These are phyloP conservation scores for Salvelinus sp. DNA, from an alignment of 2,113 vertebrate genomes.

Conservation along the genomic window DNA sequence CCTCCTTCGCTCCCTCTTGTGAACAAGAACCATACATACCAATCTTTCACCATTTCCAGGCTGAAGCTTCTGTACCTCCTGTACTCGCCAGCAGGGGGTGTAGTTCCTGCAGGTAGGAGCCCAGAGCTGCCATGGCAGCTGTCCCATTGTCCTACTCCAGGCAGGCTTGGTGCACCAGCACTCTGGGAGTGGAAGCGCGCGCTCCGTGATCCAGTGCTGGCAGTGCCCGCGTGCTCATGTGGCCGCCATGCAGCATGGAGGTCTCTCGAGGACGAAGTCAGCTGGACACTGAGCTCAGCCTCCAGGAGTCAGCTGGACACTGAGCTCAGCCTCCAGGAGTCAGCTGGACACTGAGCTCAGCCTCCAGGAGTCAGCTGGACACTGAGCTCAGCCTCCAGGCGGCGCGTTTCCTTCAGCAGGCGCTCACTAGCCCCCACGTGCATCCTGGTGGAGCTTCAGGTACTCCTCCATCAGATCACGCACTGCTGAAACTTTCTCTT, in stretches of 20 bases:
- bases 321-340: background rate
- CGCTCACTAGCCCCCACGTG: background rate
- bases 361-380: background rate
- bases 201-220: constrained; percentile 14
- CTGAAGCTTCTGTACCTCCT: too few species aligned
- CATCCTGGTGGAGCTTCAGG: constrained; percentile 14
- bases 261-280: too few species aligned
- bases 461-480: constrained; percentile 19
- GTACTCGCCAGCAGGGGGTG: too few species aligned
- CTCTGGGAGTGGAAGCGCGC: background rate
- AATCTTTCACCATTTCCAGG: too few species aligned
- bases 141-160: background rate
- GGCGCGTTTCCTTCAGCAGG: background rate
- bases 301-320: too few species aligned
- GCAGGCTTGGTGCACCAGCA: constrained; percentile 16
- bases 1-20: too few species aligned
- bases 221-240: constrained; percentile 16
- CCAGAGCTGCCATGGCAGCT: too few species aligned
- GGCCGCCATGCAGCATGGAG: constrained; percentile 9
- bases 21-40: too few species aligned
- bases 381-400: background rate
- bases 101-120: too few species aligned
- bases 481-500: constrained; percentile 22
- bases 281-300: constrained; percentile 5
- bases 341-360: background rate